Conservation (phyloP, 2,113 vertebrate species). For the Actinemys pallida region DNA sequence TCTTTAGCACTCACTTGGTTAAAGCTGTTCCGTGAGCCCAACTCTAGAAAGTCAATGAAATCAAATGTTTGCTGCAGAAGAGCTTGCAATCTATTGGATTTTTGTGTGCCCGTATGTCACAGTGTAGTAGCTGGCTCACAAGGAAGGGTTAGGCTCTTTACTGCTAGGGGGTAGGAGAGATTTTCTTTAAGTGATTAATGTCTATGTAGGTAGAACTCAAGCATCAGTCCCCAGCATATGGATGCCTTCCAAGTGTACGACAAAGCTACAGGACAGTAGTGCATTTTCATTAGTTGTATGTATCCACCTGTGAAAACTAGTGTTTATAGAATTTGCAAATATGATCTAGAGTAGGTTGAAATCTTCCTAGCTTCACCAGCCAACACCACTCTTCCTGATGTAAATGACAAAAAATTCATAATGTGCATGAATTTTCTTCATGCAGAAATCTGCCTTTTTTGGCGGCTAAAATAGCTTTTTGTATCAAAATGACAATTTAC, state of each 20-base stretch:
- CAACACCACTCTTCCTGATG: neutral
- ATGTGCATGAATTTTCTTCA: neutral
- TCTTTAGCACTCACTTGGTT: neutral
- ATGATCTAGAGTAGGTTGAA: neutral
- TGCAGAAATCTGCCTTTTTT: neutral
- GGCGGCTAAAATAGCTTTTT: neutral
- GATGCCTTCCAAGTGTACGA: neutral
- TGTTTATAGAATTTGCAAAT: conserved; percentile 22
- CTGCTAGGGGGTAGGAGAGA: neutral
- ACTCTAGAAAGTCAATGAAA: neutral
- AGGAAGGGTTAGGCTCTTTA: neutral
- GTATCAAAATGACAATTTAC: neutral
- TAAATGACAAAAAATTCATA: neutral
- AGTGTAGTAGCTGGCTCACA: neutral
- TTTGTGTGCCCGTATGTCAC: neutral
- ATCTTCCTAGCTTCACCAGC: neutral
- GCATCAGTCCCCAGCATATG: neutral
- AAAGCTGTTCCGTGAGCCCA: neutral
- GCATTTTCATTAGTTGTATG: conserved; percentile 23
- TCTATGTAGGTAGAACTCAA: neutral
- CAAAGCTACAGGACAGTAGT: neutral
- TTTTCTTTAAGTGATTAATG: neutral
- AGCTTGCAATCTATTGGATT: neutral
- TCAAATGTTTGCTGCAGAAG: neutral
- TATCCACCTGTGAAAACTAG: neutral